Base-by-base conservation (phyloP, 2,888 invertebrate genomes). In the Tenthredo amoena region DNA sequence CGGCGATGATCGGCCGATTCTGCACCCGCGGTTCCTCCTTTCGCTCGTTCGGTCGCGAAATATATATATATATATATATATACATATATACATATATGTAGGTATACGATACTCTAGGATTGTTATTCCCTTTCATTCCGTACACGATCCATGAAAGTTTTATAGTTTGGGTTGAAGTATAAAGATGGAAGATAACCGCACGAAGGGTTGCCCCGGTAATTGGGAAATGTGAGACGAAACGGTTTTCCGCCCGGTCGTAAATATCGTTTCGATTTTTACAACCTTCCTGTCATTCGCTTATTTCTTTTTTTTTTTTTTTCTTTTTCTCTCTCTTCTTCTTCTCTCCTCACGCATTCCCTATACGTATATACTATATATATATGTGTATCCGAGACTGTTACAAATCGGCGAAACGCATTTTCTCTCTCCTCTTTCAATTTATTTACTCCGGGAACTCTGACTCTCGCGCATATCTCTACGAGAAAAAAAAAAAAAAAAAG, bases 141-240 rank as follows among this genome's bases (percentile, higher is more conserved):
- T 74, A 81, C 85, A 76, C 74, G 86, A 79, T 83, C 84, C 68
- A 79, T 84, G 65, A 86, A 85, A 87, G 82, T 88, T 89, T 81
- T 81, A 87, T 86, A 79, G 86, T 79, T 83, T 40, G 62, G 81
- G 58, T 26, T 77, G 43, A 50, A 77, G 74, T 81, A 71, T 84
- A 86, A 79, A 85, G 85, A 85, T 85, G 68, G 85, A 65, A 85
- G 85, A 85, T 85, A 85, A 72, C 85, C 43, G 81, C 81, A 34
- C 81, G 37, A 81, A 81, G 62, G 81, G 81, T 81, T 81, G 58
- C 79, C 58, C 81, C 84, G 71, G 86, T 87, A 89, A 90, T 88
- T 87, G 87, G 86, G 87, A 89, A 88, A 87, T 86, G 88, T 84
- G 87, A 86, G 87, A 87, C 87, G 86, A 85, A 88, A 88, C 62